Base-by-base conservation (phyloP, 2,888 invertebrate species). In the Phoenoteleia sp. region DNA sequence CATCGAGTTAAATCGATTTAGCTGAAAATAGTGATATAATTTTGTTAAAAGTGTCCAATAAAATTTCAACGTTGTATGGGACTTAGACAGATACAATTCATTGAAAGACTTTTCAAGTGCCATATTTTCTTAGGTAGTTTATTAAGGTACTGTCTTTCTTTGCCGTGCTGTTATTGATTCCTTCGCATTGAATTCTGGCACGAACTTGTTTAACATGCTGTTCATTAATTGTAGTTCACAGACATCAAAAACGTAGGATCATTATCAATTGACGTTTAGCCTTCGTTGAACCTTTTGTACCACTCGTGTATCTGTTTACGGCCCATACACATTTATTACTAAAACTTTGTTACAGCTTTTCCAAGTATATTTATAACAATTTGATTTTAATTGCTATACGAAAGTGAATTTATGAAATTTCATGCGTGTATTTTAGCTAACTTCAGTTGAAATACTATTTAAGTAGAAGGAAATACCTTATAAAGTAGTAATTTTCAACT, bases 231-330 rank as follows among this genome's bases (percentile, higher is more conserved):
- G 64, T 49, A 66, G 64, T 21, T 66, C 49, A 21, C 47, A 49
- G 47, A 66, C 49, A 66, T 66, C 25, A 19, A 62, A 62, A 62
- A 62, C 21, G 47, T 47, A 47, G 64, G 49, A 66, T 66, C 49
- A 66, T 49, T 49, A 66, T 66, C 64, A 66, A 66, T 64, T 64
- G 64, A 64, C 64, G 64, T 64, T 45, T 64, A 64, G 45, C 64
- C 45, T 64, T 64, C 45, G 27, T 45, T 45, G 42, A 23, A 64
- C 64, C 45, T 62, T 64, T 64, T 64, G 45, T 64, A 27, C 45
- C 23, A 60, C 25, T 23, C 15, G 29, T 25, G 25, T 60, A 29
- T 42, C 19, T 29, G 56, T 56, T 56, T 33, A 56, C 19, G 39
- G 23, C n/a, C 39, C 29, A n/a, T 60, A n/a, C 21, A 60, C 33